Evolutionary conservation across 2,888 invertebrate genomes (phyloP).

Genomic region (Drosophila conformis): DNA sequence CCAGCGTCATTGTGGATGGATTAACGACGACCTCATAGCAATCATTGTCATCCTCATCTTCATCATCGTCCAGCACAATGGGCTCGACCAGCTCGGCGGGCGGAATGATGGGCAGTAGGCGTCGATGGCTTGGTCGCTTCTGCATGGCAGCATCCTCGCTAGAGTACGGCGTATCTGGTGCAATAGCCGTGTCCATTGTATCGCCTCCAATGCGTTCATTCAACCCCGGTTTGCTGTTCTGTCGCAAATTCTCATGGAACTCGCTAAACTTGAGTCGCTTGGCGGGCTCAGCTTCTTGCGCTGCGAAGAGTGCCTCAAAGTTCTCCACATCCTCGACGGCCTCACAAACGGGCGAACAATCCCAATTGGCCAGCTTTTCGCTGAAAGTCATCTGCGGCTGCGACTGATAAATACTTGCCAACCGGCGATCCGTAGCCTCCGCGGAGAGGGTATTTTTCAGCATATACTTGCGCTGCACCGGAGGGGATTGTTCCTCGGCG

Average conservation of each 20-base stretch:
- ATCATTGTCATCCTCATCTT: slow-evolving; percentile 58
- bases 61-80: slow-evolving; percentile 60
- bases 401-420: slow-evolving; percentile 74
- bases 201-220: slow-evolving; percentile 3
- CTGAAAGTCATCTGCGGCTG: slow-evolving; percentile 79
- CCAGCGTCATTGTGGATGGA: slow-evolving; percentile 51
- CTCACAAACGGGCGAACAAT: slow-evolving; percentile 72
- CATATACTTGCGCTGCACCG: slow-evolving; percentile 59
- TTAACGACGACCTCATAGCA: slow-evolving; percentile 59
- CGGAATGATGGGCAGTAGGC: slow-evolving; percentile 42
- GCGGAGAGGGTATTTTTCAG: slow-evolving; percentile 81
- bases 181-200: slow-evolving; percentile 6
- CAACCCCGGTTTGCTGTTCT: slow-evolving; percentile 19
- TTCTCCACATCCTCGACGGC: slow-evolving; percentile 82
- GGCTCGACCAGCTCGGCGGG: slow-evolving; percentile 46
- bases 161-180: slow-evolving; percentile 32
- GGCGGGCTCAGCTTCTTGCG: slow-evolving; percentile 59
- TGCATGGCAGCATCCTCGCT: slow-evolving; percentile 36
- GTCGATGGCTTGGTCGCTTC: slow-evolving; percentile 47
- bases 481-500: slow-evolving; percentile 53
- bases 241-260: slow-evolving; percentile 47
- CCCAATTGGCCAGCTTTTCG: slow-evolving; percentile 81
- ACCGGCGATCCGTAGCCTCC: slow-evolving; percentile 80
- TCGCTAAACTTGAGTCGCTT: slow-evolving; percentile 51
- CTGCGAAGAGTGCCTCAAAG: slow-evolving; percentile 77